Conservation (phyloP, 2,797 vertebrate genomes). For the Sphenodon punctatus region DNA sequence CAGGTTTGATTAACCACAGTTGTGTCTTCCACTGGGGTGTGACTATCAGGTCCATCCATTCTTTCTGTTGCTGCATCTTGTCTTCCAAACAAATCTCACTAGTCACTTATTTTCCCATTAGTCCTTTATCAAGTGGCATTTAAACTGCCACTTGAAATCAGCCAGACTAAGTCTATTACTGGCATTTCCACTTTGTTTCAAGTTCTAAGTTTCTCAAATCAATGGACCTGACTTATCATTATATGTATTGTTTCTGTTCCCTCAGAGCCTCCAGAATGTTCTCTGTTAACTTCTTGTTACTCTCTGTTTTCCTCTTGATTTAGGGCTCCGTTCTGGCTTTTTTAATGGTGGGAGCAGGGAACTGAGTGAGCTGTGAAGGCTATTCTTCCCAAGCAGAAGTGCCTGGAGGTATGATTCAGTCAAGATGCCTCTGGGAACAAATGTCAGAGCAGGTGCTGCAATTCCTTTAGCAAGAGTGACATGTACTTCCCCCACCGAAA, state of each 20-base stretch:
- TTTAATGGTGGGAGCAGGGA: background rate
- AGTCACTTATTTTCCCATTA: constrained; percentile 8
- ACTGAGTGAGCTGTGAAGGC: background rate
- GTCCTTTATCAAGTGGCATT: background rate
- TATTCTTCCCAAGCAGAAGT: background rate
- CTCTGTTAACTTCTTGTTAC: background rate
- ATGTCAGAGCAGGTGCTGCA: accelerated
- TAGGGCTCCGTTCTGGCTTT: background rate
- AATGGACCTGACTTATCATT: background rate
- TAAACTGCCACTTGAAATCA: background rate
- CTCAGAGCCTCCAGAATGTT: background rate
- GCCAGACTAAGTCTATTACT: background rate
- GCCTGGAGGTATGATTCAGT: background rate
- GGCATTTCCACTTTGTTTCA: background rate
- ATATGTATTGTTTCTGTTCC: background rate
- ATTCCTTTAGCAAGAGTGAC: background rate
- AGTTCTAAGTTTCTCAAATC: background rate
- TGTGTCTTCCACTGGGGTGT: background rate
- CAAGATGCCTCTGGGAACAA: background rate
- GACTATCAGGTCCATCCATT: background rate
- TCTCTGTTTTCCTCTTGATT: background rate
- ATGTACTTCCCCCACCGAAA: background rate
- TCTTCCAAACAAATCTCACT: constrained; percentile 5
- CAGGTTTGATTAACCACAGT: constrained; percentile 13
- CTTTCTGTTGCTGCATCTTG: background rate